Percentiles rank a stretch among this genome's conserved stretches.
phyloP scores from a whole-genome alignment of 2,113 vertebrate genomes.

The Morone saxatilis region DNA sequence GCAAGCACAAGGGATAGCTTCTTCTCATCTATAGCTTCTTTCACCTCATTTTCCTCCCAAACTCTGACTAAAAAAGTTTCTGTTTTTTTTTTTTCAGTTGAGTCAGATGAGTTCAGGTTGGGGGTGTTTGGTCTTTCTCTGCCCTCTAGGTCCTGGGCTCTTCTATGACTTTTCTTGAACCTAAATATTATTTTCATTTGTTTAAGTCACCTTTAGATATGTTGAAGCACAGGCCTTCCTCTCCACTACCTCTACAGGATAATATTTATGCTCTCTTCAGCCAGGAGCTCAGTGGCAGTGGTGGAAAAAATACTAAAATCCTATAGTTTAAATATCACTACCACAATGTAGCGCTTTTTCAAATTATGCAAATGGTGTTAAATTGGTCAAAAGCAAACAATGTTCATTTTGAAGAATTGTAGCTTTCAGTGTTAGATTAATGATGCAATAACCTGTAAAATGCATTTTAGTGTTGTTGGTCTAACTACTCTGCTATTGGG shows the following conservation, averaged over 20 bases:
- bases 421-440: constrained; percentile 24
- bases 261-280: background rate
- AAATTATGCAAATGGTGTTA: background rate
- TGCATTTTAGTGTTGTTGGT: constrained; percentile 24
- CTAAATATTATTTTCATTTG: background rate
- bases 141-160: background rate
- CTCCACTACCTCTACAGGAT: background rate
- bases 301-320: background rate
- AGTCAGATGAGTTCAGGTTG: constrained; percentile 2
- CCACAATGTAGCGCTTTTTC: background rate
- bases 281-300: background rate
- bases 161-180: background rate
- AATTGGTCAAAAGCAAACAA: background rate
- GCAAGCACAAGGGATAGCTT: background rate
- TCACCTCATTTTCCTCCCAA: constrained; percentile 10
- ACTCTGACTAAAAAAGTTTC: background rate
- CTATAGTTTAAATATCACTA: background rate
- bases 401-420: background rate
- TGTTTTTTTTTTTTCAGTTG: background rate
- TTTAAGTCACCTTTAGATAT: background rate
- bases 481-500: background rate
- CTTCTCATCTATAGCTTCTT: constrained; percentile 6
- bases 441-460: constrained; percentile 23
- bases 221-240: background rate
- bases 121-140: background rate